phyloP scores from a whole-genome alignment of 2,888 invertebrate species.

The Nebria salina region DNA sequence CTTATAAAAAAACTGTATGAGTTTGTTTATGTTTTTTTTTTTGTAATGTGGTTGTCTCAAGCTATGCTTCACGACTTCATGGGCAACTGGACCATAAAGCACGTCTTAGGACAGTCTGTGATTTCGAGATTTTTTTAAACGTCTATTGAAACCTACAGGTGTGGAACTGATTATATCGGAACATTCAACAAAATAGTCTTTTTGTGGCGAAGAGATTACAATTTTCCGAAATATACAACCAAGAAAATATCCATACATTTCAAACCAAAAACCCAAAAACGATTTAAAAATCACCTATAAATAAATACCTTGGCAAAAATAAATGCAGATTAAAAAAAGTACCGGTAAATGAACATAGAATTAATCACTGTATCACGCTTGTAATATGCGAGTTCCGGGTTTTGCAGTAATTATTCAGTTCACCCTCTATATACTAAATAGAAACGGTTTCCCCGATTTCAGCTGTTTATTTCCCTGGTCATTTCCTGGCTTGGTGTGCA shows the following conservation, averaged over 20 bases:
- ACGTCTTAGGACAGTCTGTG: constrained; percentile 27
- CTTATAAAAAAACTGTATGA: neutral
- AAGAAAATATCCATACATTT: constrained; percentile 15
- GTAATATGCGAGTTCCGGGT: constrained; percentile 30
- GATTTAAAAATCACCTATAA: neutral
- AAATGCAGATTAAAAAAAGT: too few relatives aligned
- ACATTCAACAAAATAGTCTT: constrained; percentile 10
- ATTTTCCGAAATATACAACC: constrained; percentile 19
- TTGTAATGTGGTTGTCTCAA: neutral
- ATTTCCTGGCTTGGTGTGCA: constrained; percentile 29
- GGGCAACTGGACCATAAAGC: constrained; percentile 37
- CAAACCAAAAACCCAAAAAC: too few relatives aligned
- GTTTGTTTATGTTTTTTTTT: neutral
- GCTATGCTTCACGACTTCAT: neutral
- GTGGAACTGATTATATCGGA: constrained; percentile 41
- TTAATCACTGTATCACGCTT: neutral
- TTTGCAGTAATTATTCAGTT: constrained; percentile 18
- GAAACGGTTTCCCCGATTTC: constrained; percentile 24
- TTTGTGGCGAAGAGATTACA: neutral
- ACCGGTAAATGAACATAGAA: too few relatives aligned
- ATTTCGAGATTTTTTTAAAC: constrained; percentile 27
- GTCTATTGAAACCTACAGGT: constrained; percentile 40
- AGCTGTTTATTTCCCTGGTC: constrained; percentile 19
- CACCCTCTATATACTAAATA: neutral
- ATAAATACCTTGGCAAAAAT: neutral